These are phyloP conservation scores for Antedon mediterranea DNA, from an alignment of 53 echinoderm and acorn worm genomes.

Conservation along the genomic window DNA sequence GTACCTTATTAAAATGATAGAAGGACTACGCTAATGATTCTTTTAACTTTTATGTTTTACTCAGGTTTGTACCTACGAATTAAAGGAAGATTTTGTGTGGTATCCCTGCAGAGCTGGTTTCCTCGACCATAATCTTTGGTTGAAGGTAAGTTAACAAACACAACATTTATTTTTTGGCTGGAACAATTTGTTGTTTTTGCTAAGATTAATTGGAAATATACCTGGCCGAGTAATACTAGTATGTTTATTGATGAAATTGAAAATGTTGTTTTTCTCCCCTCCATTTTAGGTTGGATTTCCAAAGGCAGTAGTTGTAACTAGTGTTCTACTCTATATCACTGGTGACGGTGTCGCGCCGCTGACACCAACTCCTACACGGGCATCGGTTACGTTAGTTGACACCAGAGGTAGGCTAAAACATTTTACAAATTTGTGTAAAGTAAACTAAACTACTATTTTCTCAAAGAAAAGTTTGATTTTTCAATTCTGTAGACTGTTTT, in stretches of 20 bases:
- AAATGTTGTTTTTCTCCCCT: not conserved
- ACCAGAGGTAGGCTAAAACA: constrained; percentile 26
- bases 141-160: constrained; percentile 6
- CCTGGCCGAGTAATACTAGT: no score
- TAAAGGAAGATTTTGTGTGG: not conserved
- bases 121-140: not conserved
- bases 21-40: no score
- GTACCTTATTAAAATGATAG: no score
- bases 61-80: not conserved
- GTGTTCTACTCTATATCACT: constrained; percentile 54
- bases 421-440: no score
- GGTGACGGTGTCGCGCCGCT: constrained; percentile 22
- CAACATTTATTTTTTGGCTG: no score
- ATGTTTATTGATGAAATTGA: no score
- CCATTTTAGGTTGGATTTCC: constrained; percentile 42
- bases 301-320: constrained; percentile 61
- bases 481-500: no score
- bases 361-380: constrained; percentile 9
- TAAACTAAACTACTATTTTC: no score
- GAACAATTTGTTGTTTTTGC: no score
- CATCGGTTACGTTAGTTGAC: constrained; percentile 41
- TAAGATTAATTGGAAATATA: no score
- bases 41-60: not conserved
- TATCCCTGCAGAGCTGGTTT: not conserved
- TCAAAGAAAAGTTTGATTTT: no score